Base-by-base conservation (phyloP, 1,140 invertebrate genomes). In the Luehdorfia chinensis region DNA sequence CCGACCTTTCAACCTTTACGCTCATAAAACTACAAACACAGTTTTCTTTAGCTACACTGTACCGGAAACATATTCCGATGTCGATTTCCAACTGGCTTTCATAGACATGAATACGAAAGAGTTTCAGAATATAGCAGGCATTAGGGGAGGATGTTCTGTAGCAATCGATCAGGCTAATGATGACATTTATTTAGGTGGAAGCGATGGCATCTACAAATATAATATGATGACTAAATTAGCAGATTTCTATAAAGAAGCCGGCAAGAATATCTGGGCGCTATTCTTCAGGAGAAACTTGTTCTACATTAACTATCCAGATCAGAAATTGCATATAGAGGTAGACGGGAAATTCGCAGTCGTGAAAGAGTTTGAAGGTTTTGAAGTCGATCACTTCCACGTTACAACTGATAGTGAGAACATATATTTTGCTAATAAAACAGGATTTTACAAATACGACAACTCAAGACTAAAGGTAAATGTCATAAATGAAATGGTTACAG, bases 161-260 rank as follows among this genome's bases (percentile, higher is more conserved):
- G 62, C 72, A 0, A 67, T 83, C 48, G 70, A 80, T 30, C 62
- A 80, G 46, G 44, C 9, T 0, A 75, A 65, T 16, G 74, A 78
- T 32, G 63, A 73, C 7, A 66, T 83, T 21, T 83, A 64, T 18
- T 36, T 83, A 6, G 78, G 75, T 27, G 75, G 78, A 0, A 66
- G 59, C 15, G 67, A 78, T 15, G 78, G 78, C 1, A 80, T 83
- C 8, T 83, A 73, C 31, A 79, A 70, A 60, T 83, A 67, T 13
- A 74, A 78, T 13, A 64, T 73, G 59, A 27, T 66, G 1, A 83
- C 71, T 0, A 71, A 60, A 59, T 41, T 72, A 47, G 64, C 72
- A 4, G 69, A 77, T 55, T 59, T 56, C 16, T 77, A 74, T 15
- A 69, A 62, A 47, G 69, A 75, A 53, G 55, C 66, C 33, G 65